Evolutionary conservation across 1,140 invertebrate species (phyloP).

Genomic region (Marisa cornuarietis): DNA sequence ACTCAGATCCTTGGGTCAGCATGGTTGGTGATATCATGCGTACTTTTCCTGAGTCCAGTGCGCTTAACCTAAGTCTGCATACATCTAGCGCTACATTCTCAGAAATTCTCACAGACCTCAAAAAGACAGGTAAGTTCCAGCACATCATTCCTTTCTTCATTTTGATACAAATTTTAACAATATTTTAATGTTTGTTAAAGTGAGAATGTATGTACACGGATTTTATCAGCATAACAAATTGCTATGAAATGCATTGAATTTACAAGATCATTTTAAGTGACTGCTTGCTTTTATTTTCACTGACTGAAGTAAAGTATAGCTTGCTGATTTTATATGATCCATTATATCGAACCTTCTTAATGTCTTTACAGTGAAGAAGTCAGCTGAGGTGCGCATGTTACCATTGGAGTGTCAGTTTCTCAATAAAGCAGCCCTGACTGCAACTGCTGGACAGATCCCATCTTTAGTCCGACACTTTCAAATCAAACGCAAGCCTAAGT

Average conservation of each 20-base stretch:
- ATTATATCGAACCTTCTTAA: not conserved
- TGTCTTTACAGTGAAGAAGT: constrained; percentile 72
- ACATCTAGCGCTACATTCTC: constrained; percentile 89
- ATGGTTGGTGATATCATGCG: constrained; percentile 96
- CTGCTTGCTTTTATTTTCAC: too few species aligned
- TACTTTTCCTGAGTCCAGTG: constrained; percentile 85
- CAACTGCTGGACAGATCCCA: constrained; percentile 78
- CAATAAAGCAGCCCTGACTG: constrained; percentile 90
- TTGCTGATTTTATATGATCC: too few species aligned
- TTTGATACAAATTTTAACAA: too few species aligned
- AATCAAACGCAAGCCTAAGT: constrained; percentile 94
- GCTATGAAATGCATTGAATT: not conserved
- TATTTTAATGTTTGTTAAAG: not conserved
- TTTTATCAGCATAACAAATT: not conserved
- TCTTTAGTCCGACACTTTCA: constrained; percentile 86
- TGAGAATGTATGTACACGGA: not conserved
- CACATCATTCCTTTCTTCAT: too few species aligned
- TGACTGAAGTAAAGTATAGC: too few species aligned
- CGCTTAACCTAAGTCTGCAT: constrained; percentile 74
- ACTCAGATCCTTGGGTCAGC: constrained; percentile 95
- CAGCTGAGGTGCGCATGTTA: constrained; percentile 85
- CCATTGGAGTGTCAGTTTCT: constrained; percentile 96
- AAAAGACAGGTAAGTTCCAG: constrained; percentile 74
- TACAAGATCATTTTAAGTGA: too few species aligned
- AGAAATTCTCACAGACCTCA: constrained; percentile 87